Conservation (phyloP, 2,797 vertebrate species). For the Distichodus sexfasciatus region DNA sequence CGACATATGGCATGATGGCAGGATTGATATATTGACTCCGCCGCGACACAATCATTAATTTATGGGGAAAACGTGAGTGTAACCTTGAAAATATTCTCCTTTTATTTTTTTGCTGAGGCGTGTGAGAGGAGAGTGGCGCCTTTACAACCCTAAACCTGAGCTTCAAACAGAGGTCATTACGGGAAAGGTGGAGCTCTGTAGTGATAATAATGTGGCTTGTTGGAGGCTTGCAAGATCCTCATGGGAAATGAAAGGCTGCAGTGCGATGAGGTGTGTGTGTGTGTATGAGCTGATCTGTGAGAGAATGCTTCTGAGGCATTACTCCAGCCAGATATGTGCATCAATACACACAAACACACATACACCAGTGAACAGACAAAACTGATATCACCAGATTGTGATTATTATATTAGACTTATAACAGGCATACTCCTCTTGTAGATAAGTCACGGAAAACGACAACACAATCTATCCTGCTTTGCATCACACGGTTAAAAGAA, state of each 20-base stretch:
- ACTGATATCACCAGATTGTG: too few species aligned
- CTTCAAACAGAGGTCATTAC: conserved; percentile 17
- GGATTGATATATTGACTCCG: conserved; percentile 46
- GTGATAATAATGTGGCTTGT: conserved; percentile 43
- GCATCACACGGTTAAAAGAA: too few species aligned
- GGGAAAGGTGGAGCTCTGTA: conserved; percentile 12
- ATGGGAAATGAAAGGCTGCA: conserved; percentile 28
- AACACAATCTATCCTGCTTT: too few species aligned
- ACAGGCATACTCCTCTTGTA: too few species aligned
- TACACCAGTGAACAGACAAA: too few species aligned
- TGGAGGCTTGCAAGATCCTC: conserved; percentile 29
- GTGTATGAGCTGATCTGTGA: conserved; percentile 20
- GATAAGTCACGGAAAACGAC: too few species aligned
- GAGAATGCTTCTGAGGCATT: not conserved
- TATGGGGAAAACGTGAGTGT: conserved; percentile 43
- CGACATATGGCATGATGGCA: conserved; percentile 42
- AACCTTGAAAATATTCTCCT: conserved; percentile 41
- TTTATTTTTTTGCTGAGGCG: conserved; percentile 8
- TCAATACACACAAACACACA: too few species aligned
- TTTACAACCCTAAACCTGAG: conserved; percentile 3
- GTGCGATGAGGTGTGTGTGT: conserved; percentile 3
- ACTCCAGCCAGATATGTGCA: not conserved
- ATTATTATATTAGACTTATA: too few species aligned
- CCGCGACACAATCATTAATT: conserved; percentile 44
- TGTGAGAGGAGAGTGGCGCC: not conserved